These are phyloP conservation scores for Crepidodera aurea DNA, from an alignment of 2,888 invertebrate genomes.

Conservation along the genomic window DNA sequence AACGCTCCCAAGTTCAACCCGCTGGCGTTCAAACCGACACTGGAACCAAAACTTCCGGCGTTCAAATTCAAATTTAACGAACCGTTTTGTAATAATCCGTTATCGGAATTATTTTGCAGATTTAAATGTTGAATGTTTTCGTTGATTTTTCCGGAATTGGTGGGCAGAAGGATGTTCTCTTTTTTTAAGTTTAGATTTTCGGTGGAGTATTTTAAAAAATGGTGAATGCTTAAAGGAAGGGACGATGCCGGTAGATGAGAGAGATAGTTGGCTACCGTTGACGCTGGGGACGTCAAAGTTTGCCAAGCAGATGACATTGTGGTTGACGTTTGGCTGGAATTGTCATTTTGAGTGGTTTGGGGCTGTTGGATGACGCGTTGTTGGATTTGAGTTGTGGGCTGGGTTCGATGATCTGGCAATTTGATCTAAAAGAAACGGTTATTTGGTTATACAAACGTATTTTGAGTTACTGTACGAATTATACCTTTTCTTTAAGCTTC, in stretches of 20 bases:
- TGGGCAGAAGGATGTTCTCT: slow-evolving; percentile 66
- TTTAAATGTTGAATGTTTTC: slow-evolving; percentile 44
- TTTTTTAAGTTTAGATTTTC: slow-evolving; percentile 73
- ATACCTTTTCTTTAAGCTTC: slow-evolving; percentile 51
- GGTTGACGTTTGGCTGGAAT: slow-evolving; percentile 58
- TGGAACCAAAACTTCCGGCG: slow-evolving; percentile 5
- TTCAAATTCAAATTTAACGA: slow-evolving; percentile 12
- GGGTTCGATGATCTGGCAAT: slow-evolving; percentile 15
- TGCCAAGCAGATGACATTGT: slow-evolving; percentile 74
- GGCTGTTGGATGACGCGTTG: slow-evolving; percentile 41
- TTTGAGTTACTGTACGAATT: neutral
- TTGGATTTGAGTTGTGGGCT: slow-evolving; percentile 18
- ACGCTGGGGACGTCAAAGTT: slow-evolving; percentile 69
- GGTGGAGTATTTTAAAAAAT: slow-evolving; percentile 83
- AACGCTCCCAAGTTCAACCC: slow-evolving; percentile 58
- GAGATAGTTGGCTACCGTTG: slow-evolving; percentile 85
- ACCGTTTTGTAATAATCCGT: slow-evolving; percentile 20
- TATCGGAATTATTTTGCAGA: slow-evolving; percentile 18
- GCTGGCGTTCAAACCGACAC: slow-evolving; percentile 56
- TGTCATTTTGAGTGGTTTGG: slow-evolving; percentile 44
- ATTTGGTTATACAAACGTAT: no score
- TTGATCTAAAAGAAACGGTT: slow-evolving; percentile 17
- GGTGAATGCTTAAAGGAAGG: slow-evolving; percentile 80
- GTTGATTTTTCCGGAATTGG: slow-evolving; percentile 35
- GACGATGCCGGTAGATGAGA: slow-evolving; percentile 80